These are phyloP conservation scores for Ramphastos sulfuratus DNA, from an alignment of 2,113 vertebrate genomes.

Conservation along the genomic window DNA sequence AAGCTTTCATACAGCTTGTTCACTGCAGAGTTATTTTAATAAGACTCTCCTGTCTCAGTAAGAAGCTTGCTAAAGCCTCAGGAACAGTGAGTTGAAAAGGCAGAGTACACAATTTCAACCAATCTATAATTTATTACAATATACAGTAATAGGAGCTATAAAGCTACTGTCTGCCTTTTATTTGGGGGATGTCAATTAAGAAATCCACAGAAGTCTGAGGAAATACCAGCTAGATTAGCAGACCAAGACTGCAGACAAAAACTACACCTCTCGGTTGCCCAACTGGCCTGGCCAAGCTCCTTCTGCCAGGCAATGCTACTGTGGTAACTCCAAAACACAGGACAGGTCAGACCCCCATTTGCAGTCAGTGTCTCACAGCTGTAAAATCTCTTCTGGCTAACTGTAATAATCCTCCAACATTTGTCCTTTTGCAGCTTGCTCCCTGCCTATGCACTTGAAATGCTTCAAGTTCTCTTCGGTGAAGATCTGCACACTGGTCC, in stretches of 20 bases:
- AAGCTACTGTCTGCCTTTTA: neutral
- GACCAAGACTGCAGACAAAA: neutral
- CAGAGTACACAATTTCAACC: neutral
- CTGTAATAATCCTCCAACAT: neutral
- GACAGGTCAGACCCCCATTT: neutral
- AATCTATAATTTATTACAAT: neutral
- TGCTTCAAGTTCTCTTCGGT: neutral
- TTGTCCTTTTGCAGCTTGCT: neutral
- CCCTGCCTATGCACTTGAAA: neutral
- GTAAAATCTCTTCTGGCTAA: neutral
- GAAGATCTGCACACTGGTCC: rapidly evolving
- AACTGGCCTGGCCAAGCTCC: neutral
- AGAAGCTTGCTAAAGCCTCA: neutral
- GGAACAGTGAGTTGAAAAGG: neutral
- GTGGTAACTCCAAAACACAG: neutral
- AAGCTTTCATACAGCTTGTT: neutral
- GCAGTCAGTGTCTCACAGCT: rapidly evolving
- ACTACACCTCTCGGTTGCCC: neutral
- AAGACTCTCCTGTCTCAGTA: neutral
- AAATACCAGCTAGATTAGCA: neutral
- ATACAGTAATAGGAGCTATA: neutral
- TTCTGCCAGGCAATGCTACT: neutral
- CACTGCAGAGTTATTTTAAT: neutral
- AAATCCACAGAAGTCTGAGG: neutral
- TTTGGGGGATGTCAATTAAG: neutral